phyloP scores from a whole-genome alignment of 2,797 vertebrate species.

The Orestias chungarensis region DNA sequence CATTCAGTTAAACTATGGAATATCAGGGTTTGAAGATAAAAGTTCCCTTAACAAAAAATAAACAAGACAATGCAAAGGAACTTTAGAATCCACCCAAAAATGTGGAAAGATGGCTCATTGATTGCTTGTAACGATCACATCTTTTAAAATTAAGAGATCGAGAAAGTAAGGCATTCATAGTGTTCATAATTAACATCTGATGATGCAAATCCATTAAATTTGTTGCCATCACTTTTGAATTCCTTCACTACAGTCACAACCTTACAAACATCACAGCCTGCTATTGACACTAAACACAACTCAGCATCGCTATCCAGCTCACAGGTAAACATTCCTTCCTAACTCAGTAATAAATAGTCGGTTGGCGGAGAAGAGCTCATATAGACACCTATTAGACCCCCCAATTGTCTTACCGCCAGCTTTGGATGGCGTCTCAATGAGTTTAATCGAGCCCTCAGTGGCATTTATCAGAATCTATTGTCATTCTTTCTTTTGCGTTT shows the following conservation, averaged over 20 bases:
- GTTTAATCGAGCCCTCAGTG: constrained; percentile 73
- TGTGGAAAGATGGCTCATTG: background rate
- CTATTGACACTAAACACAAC: constrained; percentile 15
- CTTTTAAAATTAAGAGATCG: background rate
- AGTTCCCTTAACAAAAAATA: background rate
- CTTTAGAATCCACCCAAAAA: background rate
- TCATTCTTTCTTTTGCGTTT: constrained; percentile 68
- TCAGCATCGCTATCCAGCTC: constrained; percentile 14
- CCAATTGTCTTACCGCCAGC: constrained; percentile 78
- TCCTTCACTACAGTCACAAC: constrained; percentile 64
- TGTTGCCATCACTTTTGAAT: constrained; percentile 43
- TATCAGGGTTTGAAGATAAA: too few relatives aligned
- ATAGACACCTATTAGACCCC: constrained; percentile 79
- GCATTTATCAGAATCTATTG: constrained; percentile 79
- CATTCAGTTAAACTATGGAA: too few relatives aligned
- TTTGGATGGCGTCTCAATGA: constrained; percentile 50
- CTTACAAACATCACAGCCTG: constrained; percentile 46
- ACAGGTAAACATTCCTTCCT: constrained; percentile 61
- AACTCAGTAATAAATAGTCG: constrained; percentile 71
- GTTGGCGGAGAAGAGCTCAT: constrained; percentile 55
- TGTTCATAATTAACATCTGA: background rate
- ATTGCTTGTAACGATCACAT: background rate
- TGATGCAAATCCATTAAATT: constrained; percentile 11
- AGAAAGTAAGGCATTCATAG: background rate
- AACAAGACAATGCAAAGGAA: background rate